Evolutionary conservation across 2,797 vertebrate species (phyloP), one percentile per base, ranked within the genome.

Genomic region (Dicrostonyx torquatus): DNA sequence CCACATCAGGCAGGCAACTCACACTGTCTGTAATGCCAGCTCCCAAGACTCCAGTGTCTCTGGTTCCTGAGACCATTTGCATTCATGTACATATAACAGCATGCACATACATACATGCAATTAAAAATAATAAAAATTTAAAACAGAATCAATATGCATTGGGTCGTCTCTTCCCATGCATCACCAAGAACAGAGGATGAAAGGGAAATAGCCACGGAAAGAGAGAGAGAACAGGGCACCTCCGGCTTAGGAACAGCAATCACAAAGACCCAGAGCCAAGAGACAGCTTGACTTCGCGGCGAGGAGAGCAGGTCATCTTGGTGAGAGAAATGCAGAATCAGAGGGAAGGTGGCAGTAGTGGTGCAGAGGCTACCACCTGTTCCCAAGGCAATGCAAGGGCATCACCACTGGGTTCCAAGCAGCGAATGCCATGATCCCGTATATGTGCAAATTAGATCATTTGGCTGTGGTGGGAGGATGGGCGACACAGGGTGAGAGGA

Each of bases 151-250:
- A 1, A 26, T 50, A 85, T 20, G 22, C 45, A 34, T 8, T n/a
- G 55, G 15, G 34, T 22, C 14, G 6, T 60, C 3, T 31, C 90
- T 48, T 72, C 58, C 68, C 58, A 14, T 6, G 0, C 55, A 62
- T 91, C 89, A 24, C 85, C 11, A 43, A 90, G 88, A 83, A 20
- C n/a, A 60, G 45, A 75, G 53, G 45, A 48, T 73, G 66, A 31
- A 37, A 45, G 79, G 40, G 45, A 72, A 76, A 8, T 31, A 62
- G 40, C 17, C 10, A 1, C 1, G 3, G 60, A 5, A 31, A 11
- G 10, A 15, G 53, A 43, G n/a, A 55, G 31, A 45, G 34, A 40
- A 20, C 72, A 60, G 53, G n/a, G 75, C 17, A 8, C 5, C 31
- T 50, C 15, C 15, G 60, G 14, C 50, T 40, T n/a, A 55, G 79